Base-by-base conservation (phyloP, 2,888 invertebrate genomes). In the Oscheius sp. region DNA sequence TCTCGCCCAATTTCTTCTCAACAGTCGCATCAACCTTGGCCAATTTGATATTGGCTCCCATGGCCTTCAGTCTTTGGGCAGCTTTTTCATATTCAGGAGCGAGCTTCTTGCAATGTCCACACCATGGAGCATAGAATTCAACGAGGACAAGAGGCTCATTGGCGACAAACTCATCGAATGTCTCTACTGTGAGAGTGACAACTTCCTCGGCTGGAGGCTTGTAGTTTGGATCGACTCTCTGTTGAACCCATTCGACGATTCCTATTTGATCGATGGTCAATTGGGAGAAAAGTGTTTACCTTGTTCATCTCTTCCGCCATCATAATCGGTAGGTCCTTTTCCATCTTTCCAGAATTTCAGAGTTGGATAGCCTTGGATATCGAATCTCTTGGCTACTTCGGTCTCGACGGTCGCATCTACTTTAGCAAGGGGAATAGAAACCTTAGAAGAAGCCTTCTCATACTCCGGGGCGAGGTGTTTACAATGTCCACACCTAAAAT, bases 101-200 rank as follows among this genome's bases (percentile, higher is more conserved):
- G 65, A 90, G 83, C 73, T 87, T 82, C 74, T 89, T 89, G 80
- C 88, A 88, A 75, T 88, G 88, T 34, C 88, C 88, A 84, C 88
- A 89, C 89, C 90, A 90, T n/a, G 90, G 90, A 29, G 90, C 90
- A 85, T 90, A 90, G 82, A 91, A 90, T 76, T 90, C 89, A 5
- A 90, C 89, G 17, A 90, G 86, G 3, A 89, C 87, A 17, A 88
- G 82, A 17, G 88, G 87, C 64, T 88, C 86, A 20, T 87, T 81
- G 3, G 84, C 79, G 29, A 90, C 82, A 68, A 86, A 86, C 1
- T 87, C 85, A 57, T 89, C 88, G 84, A 90, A 90, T 79, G 89
- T 90, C 27, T 88, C 87, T 75, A 72, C 82, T 8, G 89, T 89
- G 48, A 90, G 84, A 31, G 88, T 87, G 61, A 89, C 80, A 12